Percentiles rank a stretch among this genome's conserved stretches.
phyloP scores from a whole-genome alignment of 2,113 vertebrate species.

The Lophochroa leadbeateri region DNA sequence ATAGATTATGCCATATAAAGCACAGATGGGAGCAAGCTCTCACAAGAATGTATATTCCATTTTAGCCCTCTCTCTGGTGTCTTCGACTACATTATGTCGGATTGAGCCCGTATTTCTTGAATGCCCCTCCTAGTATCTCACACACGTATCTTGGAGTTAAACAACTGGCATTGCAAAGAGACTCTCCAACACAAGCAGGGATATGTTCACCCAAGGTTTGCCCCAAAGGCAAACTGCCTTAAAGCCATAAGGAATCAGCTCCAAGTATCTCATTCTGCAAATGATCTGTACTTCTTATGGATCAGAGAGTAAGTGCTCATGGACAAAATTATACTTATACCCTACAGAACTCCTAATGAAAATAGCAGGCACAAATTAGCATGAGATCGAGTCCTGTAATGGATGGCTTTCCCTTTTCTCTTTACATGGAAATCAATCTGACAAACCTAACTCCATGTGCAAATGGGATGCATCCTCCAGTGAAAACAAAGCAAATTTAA shows the following conservation, averaged over 20 bases:
- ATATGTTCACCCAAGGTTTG: background rate
- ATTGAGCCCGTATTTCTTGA: background rate
- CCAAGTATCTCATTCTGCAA: background rate
- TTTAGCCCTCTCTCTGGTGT: background rate
- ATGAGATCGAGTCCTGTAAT: background rate
- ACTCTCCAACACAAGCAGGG: background rate
- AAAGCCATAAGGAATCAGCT: background rate
- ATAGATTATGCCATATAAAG: background rate
- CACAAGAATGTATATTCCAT: background rate
- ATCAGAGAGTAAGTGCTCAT: background rate
- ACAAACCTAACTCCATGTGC: background rate
- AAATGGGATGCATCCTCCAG: background rate
- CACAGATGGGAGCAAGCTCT: background rate
- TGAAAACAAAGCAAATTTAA: background rate
- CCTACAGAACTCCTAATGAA: background rate
- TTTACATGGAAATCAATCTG: background rate
- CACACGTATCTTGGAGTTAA: background rate
- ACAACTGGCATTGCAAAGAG: background rate
- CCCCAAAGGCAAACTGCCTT: background rate
- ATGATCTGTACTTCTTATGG: background rate
- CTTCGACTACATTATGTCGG: background rate
- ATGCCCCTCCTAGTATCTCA: background rate
- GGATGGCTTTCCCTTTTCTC: background rate
- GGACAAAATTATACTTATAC: background rate
- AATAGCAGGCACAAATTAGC: background rate